Percentiles rank a stretch among this genome's conserved stretches.
These are phyloP conservation scores for Yponomeuta evonymella DNA, from an alignment of 2,888 invertebrate genomes.

Conservation along the genomic window DNA sequence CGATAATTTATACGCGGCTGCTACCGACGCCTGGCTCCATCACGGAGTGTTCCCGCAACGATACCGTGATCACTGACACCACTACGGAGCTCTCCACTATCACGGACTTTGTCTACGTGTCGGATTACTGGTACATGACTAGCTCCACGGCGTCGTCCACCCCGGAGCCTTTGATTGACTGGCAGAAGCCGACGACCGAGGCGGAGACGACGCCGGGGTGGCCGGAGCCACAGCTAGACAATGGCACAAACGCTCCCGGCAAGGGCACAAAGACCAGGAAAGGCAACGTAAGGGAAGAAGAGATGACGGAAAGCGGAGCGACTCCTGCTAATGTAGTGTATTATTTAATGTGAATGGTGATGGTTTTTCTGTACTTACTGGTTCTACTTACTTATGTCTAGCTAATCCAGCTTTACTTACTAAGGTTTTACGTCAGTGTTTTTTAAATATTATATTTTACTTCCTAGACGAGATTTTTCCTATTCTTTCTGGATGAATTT, in stretches of 20 bases:
- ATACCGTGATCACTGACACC: slow-evolving; percentile 23
- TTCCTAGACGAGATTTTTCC: no score
- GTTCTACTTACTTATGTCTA: no score
- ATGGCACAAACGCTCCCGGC: background rate
- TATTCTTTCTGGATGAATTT: no score
- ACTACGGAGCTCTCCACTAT: background rate
- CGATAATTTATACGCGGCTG: slow-evolving; percentile 29
- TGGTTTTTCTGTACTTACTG: no score
- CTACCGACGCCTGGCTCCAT: slow-evolving; percentile 48
- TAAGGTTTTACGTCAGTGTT: no score
- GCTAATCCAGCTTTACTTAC: no score
- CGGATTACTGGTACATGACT: background rate
- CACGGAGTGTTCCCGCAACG: slow-evolving; percentile 50
- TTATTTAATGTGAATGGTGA: no score
- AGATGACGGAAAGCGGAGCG: no score
- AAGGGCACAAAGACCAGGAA: no score
- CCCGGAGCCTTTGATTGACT: background rate
- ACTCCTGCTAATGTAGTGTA: no score
- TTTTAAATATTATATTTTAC: no score
- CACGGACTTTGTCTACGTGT: background rate
- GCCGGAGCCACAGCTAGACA: background rate
- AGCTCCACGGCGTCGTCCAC: background rate
- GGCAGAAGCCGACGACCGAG: background rate
- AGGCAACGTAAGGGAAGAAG: no score
- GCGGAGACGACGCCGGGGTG: background rate